phyloP scores from a whole-genome alignment of 1,140 invertebrate species.

The Tetramorium parvispinum region DNA sequence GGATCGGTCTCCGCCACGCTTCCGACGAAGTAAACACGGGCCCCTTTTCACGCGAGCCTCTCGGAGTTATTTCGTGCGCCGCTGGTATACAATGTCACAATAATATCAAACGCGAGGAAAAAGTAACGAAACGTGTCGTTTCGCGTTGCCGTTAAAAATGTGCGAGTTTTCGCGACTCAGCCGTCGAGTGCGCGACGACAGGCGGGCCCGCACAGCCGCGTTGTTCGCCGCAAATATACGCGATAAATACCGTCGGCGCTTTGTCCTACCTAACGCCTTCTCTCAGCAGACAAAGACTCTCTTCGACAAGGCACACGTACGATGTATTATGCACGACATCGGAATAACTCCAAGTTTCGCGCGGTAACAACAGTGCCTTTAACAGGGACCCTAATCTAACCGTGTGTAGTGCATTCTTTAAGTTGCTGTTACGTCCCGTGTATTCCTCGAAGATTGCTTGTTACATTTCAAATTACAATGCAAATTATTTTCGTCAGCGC shows the following conservation, averaged over 20 bases:
- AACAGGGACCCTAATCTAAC: background rate
- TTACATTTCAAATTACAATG: slow-evolving; percentile 30
- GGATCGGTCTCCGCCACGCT: background rate
- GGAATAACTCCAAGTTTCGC: slow-evolving; percentile 30
- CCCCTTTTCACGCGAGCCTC: background rate
- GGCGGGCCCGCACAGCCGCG: background rate
- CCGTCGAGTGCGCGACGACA: background rate
- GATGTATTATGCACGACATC: slow-evolving; percentile 60
- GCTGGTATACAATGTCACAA: slow-evolving; percentile 28
- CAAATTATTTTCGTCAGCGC: background rate
- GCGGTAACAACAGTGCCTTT: slow-evolving; percentile 2
- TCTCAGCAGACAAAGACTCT: slow-evolving; percentile 46
- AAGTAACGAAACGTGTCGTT: slow-evolving; percentile 32
- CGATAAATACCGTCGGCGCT: slow-evolving; percentile 65
- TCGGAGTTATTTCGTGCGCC: slow-evolving; percentile 27
- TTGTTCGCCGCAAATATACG: slow-evolving; percentile 43
- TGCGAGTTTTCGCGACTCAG: slow-evolving; percentile 19
- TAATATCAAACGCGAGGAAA: slow-evolving; percentile 25
- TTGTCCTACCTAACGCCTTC: slow-evolving; percentile 47
- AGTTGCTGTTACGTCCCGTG: background rate
- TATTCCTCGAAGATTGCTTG: background rate
- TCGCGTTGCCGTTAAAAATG: slow-evolving; percentile 8
- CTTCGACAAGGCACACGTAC: slow-evolving; percentile 4
- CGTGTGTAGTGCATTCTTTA: background rate
- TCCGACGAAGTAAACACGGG: background rate